Evolutionary conservation across 2,113 vertebrate genomes (phyloP).

Genomic region (Todiramphus chloris): DNA sequence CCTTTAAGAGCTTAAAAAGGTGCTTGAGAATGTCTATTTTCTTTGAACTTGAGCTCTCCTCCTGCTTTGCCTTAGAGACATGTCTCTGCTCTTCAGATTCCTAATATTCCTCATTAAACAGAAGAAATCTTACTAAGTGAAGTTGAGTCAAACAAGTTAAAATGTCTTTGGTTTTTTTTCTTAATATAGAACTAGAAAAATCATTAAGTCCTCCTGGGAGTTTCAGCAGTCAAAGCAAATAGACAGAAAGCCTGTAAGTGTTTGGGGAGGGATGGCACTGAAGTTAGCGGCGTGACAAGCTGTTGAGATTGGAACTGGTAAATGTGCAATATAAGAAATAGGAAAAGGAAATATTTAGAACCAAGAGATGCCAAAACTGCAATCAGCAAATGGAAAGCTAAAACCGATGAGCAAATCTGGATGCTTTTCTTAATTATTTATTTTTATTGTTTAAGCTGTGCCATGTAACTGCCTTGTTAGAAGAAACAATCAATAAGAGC

Average conservation of each 20-base stretch:
- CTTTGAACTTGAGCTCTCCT: neutral
- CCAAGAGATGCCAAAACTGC: conserved; percentile 40
- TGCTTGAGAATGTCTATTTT: neutral
- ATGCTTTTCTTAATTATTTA: conserved; percentile 41
- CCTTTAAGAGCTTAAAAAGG: neutral
- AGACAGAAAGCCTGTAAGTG: neutral
- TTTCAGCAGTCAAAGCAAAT: neutral
- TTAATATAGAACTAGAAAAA: neutral
- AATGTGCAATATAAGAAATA: neutral
- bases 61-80: neutral
- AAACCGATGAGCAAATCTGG: conserved; percentile 50
- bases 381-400: conserved; percentile 63
- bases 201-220: neutral
- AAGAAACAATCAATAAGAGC: neutral
- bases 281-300: neutral
- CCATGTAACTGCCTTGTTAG: neutral
- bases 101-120: neutral
- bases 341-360: conserved; percentile 44
- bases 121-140: neutral
- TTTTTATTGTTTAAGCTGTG: conserved; percentile 46
- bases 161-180: neutral
- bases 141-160: neutral
- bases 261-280: neutral
- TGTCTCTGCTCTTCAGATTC: neutral
- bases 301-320: neutral